A percentile compares a stretch with the other conserved stretches of the same genome.
Conservation (phyloP, 1,140 invertebrate species). For the Drosophila bocki region DNA sequence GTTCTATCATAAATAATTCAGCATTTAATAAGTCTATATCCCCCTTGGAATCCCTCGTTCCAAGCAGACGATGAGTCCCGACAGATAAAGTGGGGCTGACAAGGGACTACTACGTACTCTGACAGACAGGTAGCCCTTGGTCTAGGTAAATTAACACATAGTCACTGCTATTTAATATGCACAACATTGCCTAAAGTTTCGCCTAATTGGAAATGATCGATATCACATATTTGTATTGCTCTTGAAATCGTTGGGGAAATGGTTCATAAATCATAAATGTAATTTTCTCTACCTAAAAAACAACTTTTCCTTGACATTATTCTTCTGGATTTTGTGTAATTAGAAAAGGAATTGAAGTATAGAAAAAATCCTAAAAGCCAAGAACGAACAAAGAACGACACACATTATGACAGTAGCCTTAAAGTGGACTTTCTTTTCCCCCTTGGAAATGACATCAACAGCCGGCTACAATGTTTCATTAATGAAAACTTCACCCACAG, state of each 20-base stretch:
- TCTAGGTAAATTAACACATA: slow-evolving; percentile 49
- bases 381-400: not conserved
- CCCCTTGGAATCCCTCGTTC: not conserved
- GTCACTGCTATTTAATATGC: slow-evolving; percentile 21
- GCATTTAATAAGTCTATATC: slow-evolving; percentile 45
- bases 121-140: not conserved
- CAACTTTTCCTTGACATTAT: not conserved
- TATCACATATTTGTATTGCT: slow-evolving; percentile 4
- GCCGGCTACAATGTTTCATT: slow-evolving; percentile 23
- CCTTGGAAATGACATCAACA: slow-evolving; percentile 27
- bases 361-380: not conserved
- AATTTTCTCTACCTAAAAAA: not conserved
- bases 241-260: slow-evolving; percentile 3
- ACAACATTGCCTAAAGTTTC: slow-evolving; percentile 10
- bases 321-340: not conserved
- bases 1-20: slow-evolving; percentile 44
- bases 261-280: slow-evolving; percentile 8
- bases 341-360: not conserved
- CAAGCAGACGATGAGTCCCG: slow-evolving; percentile 23
- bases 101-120: slow-evolving; percentile 8
- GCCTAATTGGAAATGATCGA: slow-evolving; percentile 43
- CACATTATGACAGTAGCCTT: not conserved
- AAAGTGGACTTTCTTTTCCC: not conserved
- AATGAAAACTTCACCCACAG: slow-evolving; percentile 25
- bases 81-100: slow-evolving; percentile 28